phyloP scores from a whole-genome alignment of 2,113 vertebrate species.

The Sceloporus tristichus region DNA sequence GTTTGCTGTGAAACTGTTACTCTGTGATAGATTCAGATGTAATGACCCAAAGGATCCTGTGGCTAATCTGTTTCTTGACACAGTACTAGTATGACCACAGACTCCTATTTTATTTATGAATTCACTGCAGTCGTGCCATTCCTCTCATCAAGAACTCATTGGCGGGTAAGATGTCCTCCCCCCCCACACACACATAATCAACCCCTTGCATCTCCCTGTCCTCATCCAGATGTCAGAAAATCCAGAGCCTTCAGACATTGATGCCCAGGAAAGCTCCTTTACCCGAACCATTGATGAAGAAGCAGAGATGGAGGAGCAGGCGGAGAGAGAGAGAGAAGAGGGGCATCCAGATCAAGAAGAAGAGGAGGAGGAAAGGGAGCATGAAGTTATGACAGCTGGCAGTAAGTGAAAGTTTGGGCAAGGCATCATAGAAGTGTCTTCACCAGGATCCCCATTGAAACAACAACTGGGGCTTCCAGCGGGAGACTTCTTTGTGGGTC shows the following conservation, averaged over 20 bases:
- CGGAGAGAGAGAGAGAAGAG: slow-evolving; percentile 91
- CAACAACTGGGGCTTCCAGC: neutral
- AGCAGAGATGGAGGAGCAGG: slow-evolving; percentile 94
- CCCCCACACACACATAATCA: neutral
- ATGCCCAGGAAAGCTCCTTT: slow-evolving; percentile 93
- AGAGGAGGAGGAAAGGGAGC: slow-evolving; percentile 93
- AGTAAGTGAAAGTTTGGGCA: slow-evolving; percentile 82
- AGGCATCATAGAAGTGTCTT: neutral
- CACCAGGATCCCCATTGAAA: neutral
- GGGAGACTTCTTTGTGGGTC: neutral
- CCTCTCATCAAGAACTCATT: neutral
- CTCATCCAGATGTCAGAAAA: slow-evolving; percentile 89
- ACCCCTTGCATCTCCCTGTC: neutral
- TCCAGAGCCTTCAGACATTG: slow-evolving; percentile 91
- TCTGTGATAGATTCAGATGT: neutral
- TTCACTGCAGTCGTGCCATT: neutral
- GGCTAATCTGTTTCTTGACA: no score
- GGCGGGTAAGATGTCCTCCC: slow-evolving; percentile 39
- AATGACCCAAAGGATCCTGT: neutral
- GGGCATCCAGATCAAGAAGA: slow-evolving; percentile 93
- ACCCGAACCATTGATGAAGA: slow-evolving; percentile 98
- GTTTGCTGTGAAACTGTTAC: neutral
- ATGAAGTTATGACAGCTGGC: slow-evolving; percentile 98
- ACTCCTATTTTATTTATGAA: neutral
- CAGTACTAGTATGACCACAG: no score